Base-by-base conservation (phyloP, 2,113 vertebrate species). In the Pungitius pungitius region DNA sequence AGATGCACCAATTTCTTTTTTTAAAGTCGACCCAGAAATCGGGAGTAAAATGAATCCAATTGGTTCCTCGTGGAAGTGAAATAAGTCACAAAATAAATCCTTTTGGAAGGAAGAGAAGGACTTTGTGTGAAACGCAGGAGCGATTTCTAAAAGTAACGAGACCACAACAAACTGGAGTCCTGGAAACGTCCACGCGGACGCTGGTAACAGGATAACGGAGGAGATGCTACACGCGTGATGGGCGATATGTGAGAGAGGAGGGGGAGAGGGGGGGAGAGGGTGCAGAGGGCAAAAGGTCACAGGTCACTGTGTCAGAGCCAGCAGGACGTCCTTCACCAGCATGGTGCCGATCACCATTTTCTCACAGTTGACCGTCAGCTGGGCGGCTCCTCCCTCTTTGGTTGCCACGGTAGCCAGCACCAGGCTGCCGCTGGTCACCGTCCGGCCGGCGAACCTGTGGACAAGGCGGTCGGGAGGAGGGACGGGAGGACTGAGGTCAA, bases 311-410 rank as follows among this genome's bases (percentile, higher is more conserved):
- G 92, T 94, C 84, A 99, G 85, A 37, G 96, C 95, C 83, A 96
- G 95, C 22, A 95, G 81, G 74, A 99, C 93, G 49, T 99, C 98
- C 86, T 99, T 98, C 85, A 96, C 96, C 88, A 99, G 88, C 98
- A 99, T 98, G 8, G 97, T 98, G 69, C 96, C 96, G 0, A 99
- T 98, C 82, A 99, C 92, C 98, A 99, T 99, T 87, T 99, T 99
- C 93, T 99, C 98, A 0, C 97, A 99, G 93, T 99, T 99, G 87
- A 99, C 90, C 0, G 92, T 98, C 80, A 99, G 93, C 90, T 96
- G 96, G 37, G 95, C 96, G 0, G 56, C 63, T 0, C 91, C 85
- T 0, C 93, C 91, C 24, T 95, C 92, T 79, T 86, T 93, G 63
- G 81, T 91, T 3, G 94, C 94, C 89, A 99, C 92, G 8, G 95